Percentiles rank a stretch among this genome's conserved stretches.
Conservation (phyloP, 2,113 vertebrate genomes). For the Garra rufa region DNA sequence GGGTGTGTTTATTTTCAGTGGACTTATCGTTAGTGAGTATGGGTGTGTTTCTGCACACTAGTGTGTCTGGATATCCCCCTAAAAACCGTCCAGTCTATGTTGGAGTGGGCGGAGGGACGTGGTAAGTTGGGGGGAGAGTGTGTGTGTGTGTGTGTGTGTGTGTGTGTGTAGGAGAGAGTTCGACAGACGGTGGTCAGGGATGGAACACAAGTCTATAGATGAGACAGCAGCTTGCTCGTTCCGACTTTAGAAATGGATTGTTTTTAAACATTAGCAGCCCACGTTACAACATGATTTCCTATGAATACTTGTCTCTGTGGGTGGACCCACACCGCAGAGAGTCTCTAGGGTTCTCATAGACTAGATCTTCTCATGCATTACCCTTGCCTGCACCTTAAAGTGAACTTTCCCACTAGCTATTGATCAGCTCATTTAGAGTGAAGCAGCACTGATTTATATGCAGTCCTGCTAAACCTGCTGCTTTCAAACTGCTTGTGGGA, state of each 20-base stretch:
- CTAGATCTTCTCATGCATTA: neutral
- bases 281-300: constrained; percentile 64
- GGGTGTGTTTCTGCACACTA: constrained; percentile 36
- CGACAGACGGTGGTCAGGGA: constrained; percentile 18
- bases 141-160: neutral
- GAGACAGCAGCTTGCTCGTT: constrained; percentile 1
- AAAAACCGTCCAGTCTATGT: constrained; percentile 42
- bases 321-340: constrained; percentile 11
- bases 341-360: neutral
- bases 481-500: neutral
- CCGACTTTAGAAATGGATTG: neutral
- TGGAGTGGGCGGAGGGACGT: neutral
- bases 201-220: constrained; percentile 3
- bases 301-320: constrained; percentile 14
- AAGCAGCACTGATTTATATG: constrained; percentile 24
- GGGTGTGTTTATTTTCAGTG: constrained; percentile 45
- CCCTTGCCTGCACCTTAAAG: neutral
- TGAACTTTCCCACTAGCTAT: neutral
- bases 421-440: constrained; percentile 13
- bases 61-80: constrained; percentile 51
- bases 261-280: constrained; percentile 58
- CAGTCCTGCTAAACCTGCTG: constrained; percentile 11
- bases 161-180: constrained; percentile 4
- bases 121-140: neutral
- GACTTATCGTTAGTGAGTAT: constrained; percentile 26